Percentiles rank a stretch among this genome's conserved stretches.
phyloP scores from a whole-genome alignment of 2,888 invertebrate genomes.

The Calliphora vomitoria region DNA sequence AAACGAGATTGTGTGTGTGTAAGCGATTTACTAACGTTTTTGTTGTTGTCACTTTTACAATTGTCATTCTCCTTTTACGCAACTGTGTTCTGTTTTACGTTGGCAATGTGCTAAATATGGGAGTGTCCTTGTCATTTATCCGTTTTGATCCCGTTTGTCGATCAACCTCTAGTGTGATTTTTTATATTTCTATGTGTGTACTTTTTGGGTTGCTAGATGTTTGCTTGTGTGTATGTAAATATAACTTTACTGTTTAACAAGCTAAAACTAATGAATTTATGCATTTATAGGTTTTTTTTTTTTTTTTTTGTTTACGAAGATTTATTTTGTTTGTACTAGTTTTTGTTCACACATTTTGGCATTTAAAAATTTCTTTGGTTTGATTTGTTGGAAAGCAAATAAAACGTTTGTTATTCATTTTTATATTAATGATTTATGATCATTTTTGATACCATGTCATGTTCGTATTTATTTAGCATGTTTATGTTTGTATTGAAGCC shows the following conservation, averaged over 20 bases:
- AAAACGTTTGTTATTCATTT: slow-evolving; percentile 39
- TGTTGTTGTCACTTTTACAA: slow-evolving; percentile 41
- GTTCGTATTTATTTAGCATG: neutral
- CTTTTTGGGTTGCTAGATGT: slow-evolving; percentile 27
- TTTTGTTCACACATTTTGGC: slow-evolving; percentile 57
- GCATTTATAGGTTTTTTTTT: slow-evolving; percentile 20
- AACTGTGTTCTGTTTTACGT: slow-evolving; percentile 29
- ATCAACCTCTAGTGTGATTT: slow-evolving; percentile 60
- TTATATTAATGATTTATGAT: slow-evolving; percentile 60
- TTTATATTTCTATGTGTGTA: slow-evolving; percentile 23
- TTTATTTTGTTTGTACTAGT: slow-evolving; percentile 56
- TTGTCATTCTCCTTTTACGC: slow-evolving; percentile 44
- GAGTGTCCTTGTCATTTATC: slow-evolving; percentile 80
- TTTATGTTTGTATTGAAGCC: neutral
- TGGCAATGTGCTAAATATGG: slow-evolving; percentile 81
- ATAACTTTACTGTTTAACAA: slow-evolving; percentile 53
- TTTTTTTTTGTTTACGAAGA: slow-evolving; percentile 26
- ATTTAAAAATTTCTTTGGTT: slow-evolving; percentile 10
- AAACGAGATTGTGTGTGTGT: neutral
- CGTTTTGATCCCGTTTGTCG: slow-evolving; percentile 65
- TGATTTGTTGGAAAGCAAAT: slow-evolving; percentile 46
- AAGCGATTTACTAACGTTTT: neutral
- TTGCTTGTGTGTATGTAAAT: slow-evolving; percentile 23
- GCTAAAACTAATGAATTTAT: slow-evolving; percentile 69
- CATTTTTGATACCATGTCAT: neutral